Evolutionary conservation across 35 echinoderm and acorn worm genomes (phyloP), one percentile per base, ranked within the genome.

Genomic region (Anneissia japonica): DNA sequence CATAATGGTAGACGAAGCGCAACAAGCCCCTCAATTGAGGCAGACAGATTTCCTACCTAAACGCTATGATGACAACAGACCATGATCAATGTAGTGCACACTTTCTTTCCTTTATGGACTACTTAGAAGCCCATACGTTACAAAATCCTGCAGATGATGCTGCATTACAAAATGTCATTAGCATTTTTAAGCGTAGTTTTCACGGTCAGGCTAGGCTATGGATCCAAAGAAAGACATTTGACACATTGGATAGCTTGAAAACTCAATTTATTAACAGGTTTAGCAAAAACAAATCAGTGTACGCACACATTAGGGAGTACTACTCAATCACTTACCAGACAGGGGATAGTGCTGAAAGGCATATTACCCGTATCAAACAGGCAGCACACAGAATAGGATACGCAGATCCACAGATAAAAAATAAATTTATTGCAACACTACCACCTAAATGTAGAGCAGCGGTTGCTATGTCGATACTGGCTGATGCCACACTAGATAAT

Each of bases 211-310:
- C 79, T 0, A 38, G 79, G 5, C 32, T 81, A 3, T 81, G 79
- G 79, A 81, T 81, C 26, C 35, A 81, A 81, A 37, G 37, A 10
- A 81, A 81, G n/a, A 21, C 37, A 23, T 81, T 81, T 40, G 3
- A 81, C 14, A 39, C 79, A 2, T 26, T 81, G 0, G 21, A 81
- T 19, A 17, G 23, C 21, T 16, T 39, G 19, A 81, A 32, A 39
- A 81, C 79, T 39, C 36, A 55, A 36, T 84, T 84, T 84, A 35
- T 84, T 31, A 55, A 41, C 1, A 21, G 82, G 21, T 84, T 84
- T 64, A 64, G 51, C 19, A 6, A 64, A 64, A 64, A 64, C 21
- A 64, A 64, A 64, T 64, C 51, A 9, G 26, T 64, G 11, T 64
- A 64, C 21, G 51, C 51, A 9, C 51, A 64, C 26, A 64, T 64